These are phyloP conservation scores for Heliconius aoede DNA, from an alignment of 2,888 invertebrate genomes.

Conservation along the genomic window DNA sequence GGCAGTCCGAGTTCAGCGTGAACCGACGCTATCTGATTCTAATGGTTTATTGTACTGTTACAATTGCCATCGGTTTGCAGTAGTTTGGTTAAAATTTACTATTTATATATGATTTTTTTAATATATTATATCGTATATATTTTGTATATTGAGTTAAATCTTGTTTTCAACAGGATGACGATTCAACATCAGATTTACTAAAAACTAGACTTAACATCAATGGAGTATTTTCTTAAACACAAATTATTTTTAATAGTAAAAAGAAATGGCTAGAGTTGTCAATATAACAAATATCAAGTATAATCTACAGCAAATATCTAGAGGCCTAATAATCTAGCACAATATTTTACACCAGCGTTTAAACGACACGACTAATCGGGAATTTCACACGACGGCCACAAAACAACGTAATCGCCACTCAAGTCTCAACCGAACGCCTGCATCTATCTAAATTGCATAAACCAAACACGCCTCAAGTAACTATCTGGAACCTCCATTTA, in stretches of 20 bases:
- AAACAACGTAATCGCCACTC: conserved; percentile 52
- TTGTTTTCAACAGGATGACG: no score
- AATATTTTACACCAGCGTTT: conserved; percentile 34
- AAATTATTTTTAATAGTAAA: no score
- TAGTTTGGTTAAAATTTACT: background rate
- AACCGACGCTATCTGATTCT: conserved; percentile 37
- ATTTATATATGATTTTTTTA: background rate
- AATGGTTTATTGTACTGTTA: conserved; percentile 16
- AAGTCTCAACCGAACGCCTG: conserved; percentile 47
- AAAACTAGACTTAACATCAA: no score
- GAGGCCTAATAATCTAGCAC: conserved; percentile 35
- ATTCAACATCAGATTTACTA: no score
- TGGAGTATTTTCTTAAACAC: no score
- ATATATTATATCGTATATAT: no score
- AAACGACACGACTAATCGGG: conserved; percentile 43
- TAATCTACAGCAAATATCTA: background rate
- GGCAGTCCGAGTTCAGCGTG: conserved; percentile 50
- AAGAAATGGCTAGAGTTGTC: no score
- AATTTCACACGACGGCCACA: conserved; percentile 46
- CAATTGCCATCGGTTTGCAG: background rate
- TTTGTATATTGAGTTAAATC: no score
- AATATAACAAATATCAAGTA: background rate
- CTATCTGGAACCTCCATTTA: conserved; percentile 41
- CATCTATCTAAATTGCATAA: conserved; percentile 52
- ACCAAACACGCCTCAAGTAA: conserved; percentile 46